Evolutionary conservation across 2,888 invertebrate genomes (phyloP).

Genomic region (Agonum fuliginosum): DNA sequence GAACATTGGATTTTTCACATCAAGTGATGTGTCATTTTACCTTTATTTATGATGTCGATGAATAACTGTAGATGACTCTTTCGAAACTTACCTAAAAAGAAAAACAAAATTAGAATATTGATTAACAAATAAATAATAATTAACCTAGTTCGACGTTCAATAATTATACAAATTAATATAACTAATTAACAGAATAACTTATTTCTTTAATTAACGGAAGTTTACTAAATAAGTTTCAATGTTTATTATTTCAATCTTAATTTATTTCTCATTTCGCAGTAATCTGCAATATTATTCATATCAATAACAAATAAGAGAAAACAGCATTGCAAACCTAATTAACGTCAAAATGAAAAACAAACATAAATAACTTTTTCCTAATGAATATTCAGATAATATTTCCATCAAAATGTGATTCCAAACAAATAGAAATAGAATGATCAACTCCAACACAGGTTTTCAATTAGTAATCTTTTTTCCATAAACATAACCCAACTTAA

Average conservation of each 20-base stretch:
- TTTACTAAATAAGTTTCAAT: conserved; percentile 35
- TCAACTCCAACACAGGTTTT: conserved; percentile 12
- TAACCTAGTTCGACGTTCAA: neutral
- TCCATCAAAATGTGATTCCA: neutral
- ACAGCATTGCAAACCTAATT: conserved; percentile 12
- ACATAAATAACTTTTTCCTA: neutral
- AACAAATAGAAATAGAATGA: no score
- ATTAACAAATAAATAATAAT: conserved; percentile 13
- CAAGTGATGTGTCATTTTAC: no score
- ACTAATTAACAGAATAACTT: conserved; percentile 28
- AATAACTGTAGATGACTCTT: neutral
- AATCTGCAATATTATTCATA: neutral
- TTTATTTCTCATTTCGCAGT: neutral
- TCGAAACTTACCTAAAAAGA: conserved; percentile 7
- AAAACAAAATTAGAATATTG: neutral
- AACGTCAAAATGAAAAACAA: no score
- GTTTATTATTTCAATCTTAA: conserved; percentile 20
- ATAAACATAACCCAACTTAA: conserved; percentile 1
- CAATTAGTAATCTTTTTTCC: conserved; percentile 20
- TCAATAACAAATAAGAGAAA: neutral
- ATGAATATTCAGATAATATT: conserved; percentile 4
- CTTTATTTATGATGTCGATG: no score
- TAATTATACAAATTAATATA: conserved; percentile 16
- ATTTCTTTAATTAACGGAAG: conserved; percentile 35
- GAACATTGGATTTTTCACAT: no score